phyloP scores from a whole-genome alignment of 2,797 vertebrate species.

The Melanotaenia boesemani region DNA sequence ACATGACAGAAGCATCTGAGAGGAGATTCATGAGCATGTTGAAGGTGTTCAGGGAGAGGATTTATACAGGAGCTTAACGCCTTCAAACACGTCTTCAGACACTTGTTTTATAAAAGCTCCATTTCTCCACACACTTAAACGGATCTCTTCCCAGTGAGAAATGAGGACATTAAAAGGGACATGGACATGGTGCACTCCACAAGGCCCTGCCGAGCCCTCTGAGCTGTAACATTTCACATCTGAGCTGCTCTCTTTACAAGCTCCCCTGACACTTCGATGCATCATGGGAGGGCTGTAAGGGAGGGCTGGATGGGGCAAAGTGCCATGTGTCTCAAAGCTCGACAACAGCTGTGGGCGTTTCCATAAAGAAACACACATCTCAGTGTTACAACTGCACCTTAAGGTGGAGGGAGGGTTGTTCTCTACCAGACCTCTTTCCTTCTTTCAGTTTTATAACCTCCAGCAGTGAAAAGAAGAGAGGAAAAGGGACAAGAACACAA shows the following conservation, averaged over 20 bases:
- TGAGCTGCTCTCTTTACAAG: constrained; percentile 68
- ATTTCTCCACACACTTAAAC: constrained; percentile 71
- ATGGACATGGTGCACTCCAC: constrained; percentile 65
- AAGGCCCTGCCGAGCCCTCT: constrained; percentile 60
- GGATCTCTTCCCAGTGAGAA: constrained; percentile 67
- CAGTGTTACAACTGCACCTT: constrained; percentile 64
- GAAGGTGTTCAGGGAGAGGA: constrained; percentile 49
- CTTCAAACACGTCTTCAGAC: constrained; percentile 64
- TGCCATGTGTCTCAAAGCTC: constrained; percentile 69
- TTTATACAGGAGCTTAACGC: constrained; percentile 56
- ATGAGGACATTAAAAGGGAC: constrained; percentile 77
- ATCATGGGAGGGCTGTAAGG: constrained; percentile 73
- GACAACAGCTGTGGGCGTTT: constrained; percentile 77
- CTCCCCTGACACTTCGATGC: constrained; percentile 69
- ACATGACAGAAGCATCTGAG: constrained; percentile 32
- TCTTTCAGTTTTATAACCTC: constrained; percentile 19
- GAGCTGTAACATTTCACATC: constrained; percentile 76
- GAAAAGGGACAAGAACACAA: constrained; percentile 34
- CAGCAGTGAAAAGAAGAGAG: constrained; percentile 23
- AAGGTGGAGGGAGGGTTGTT: constrained; percentile 16
- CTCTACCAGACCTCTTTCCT: constrained; percentile 20
- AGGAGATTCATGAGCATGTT: constrained; percentile 56
- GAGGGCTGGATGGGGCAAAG: constrained; percentile 47
- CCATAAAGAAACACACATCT: constrained; percentile 75
- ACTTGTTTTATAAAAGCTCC: constrained; percentile 74